Percentiles rank a stretch among this genome's conserved stretches.
These are phyloP conservation scores for Malurus splendens DNA, from an alignment of 2,797 vertebrate genomes.

Conservation along the genomic window DNA sequence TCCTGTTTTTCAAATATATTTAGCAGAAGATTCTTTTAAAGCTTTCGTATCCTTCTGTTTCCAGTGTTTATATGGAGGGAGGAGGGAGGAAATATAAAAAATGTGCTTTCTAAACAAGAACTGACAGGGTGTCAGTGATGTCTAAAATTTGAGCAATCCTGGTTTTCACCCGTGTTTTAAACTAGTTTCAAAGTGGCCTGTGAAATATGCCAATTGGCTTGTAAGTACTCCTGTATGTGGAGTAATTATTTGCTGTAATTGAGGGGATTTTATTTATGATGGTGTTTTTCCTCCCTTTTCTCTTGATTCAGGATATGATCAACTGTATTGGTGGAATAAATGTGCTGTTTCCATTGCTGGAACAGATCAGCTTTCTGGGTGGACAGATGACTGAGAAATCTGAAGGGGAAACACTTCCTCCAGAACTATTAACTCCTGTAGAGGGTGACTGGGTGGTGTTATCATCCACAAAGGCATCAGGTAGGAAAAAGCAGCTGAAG, in stretches of 20 bases:
- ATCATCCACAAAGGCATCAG: conserved; percentile 89
- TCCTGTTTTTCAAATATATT: neutral
- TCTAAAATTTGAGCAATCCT: neutral
- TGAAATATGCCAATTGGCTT: neutral
- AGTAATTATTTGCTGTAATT: neutral
- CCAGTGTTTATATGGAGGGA: neutral
- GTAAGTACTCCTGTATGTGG: neutral
- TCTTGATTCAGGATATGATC: conserved; percentile 84
- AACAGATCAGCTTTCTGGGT: conserved; percentile 83
- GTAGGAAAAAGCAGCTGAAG: conserved; percentile 60
- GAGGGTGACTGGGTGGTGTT: conserved; percentile 90
- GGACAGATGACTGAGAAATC: conserved; percentile 60
- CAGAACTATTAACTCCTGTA: conserved; percentile 80
- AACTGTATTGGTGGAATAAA: conserved; percentile 92
- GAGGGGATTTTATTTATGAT: neutral
- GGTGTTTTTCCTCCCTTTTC: neutral
- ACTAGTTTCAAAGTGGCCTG: neutral
- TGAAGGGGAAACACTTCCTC: conserved; percentile 66
- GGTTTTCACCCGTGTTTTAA: neutral
- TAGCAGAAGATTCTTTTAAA: neutral
- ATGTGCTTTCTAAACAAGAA: neutral
- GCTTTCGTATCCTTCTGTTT: neutral
- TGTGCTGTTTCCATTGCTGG: conserved; percentile 88
- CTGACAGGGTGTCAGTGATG: neutral
- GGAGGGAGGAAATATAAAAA: neutral